Conservation (phyloP, 2,797 vertebrate genomes). For the Semaprochilodus insignis region DNA sequence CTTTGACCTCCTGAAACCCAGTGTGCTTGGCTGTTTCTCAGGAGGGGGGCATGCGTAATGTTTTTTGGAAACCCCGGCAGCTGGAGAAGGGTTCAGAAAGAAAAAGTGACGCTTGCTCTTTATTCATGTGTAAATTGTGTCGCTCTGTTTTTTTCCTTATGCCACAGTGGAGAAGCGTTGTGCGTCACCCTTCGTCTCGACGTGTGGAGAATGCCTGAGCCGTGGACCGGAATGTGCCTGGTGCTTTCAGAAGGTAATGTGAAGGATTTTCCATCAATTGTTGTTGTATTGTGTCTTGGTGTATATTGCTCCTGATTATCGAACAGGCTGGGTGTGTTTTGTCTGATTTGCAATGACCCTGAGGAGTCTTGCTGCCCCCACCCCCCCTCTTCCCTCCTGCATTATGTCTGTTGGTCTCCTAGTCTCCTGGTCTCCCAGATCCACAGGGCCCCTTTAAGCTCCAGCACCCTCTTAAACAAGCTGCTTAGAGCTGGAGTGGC, state of each 20-base stretch:
- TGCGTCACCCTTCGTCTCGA: conserved; percentile 78
- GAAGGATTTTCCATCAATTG: conserved; percentile 22
- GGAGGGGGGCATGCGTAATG: not conserved
- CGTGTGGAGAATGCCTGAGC: conserved; percentile 88
- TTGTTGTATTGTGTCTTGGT: not conserved
- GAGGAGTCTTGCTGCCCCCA: not conserved
- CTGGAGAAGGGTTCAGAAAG: conserved; percentile 20
- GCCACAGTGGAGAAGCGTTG: conserved; percentile 86
- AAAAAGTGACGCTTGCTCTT: conserved; percentile 6
- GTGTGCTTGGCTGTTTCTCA: not conserved
- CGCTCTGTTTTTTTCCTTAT: conserved; percentile 5
- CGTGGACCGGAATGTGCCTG: conserved; percentile 93
- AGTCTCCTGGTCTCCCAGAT: not conserved
- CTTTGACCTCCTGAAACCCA: not conserved
- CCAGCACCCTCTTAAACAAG: conserved; percentile 37
- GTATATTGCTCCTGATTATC: not conserved
- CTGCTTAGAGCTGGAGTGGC: conserved; percentile 29
- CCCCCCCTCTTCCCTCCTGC: not conserved
- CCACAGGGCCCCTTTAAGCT: conserved; percentile 25
- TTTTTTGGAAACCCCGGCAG: conserved; percentile 18
- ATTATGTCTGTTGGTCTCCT: not conserved
- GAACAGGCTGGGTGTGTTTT: conserved; percentile 18
- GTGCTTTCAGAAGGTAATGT: conserved; percentile 93
- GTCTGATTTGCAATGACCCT: conserved; percentile 7
- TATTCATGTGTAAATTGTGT: conserved; percentile 54